Base-by-base conservation (phyloP, 2,797 vertebrate genomes). In the Argyrosomus regius region DNA sequence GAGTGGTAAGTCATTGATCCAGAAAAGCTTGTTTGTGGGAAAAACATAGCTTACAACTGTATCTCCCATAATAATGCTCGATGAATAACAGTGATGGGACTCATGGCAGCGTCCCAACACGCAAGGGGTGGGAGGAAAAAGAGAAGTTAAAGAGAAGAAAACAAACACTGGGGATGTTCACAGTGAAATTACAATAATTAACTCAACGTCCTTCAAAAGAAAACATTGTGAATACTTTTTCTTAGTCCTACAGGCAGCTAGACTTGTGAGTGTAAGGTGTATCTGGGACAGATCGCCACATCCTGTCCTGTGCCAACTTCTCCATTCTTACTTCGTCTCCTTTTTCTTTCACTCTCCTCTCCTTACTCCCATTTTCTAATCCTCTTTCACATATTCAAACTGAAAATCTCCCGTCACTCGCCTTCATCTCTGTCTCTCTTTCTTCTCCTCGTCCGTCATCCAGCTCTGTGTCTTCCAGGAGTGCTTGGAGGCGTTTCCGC, bases 401-500 rank as follows among this genome's bases (percentile, higher is more conserved):
- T 65, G 58, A 78, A 80, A 76, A 72, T 73, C 28, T 66, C 43
- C 65, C 26, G 64, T 67, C 53, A 31, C 46, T 60, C 0, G 10
- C 39, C 64, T 69, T 54, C 69, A 83, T 86, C 78, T 76, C 13
- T 16, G 6, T 71, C 49, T 14, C n/a, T 69, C 73, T 77, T 65
- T 70, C 50, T 78, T 65, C 68, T 78, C 74, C 69, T 73, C 46
- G 1, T 39, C 60, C 68, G 61, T 85, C 62, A 60, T 59, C 53
- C 78, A 67, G 61, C 68, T 80, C 75, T 69, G 17, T 67, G 75
- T 85, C 68, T 88, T 87, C 62, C 77, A 87, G 85, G 75, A 86
- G 85, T 65, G 74, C 70, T 91, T 43, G 65, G 86, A 90, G 79
- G 89, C 77, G 89, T 91, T 93, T 93, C 93, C 88, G 89, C 92